These are phyloP conservation scores for Pagetopsis macropterus DNA, from an alignment of 2,797 vertebrate genomes.

Conservation along the genomic window DNA sequence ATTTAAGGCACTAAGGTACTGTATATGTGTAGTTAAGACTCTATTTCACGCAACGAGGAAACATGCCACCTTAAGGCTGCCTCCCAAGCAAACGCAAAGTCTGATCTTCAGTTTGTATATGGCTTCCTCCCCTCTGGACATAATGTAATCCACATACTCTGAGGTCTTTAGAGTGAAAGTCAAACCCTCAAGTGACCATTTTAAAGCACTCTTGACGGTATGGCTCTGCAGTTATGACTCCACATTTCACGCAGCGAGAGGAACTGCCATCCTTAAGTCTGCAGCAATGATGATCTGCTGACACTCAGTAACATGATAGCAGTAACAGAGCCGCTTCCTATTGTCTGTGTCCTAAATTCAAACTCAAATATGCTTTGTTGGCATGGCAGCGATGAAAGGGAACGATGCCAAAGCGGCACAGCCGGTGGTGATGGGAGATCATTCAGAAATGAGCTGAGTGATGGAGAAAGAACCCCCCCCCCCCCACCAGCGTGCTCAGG, in stretches of 20 bases:
- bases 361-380: constrained; percentile 1
- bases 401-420: not conserved
- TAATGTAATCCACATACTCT: too few relatives aligned
- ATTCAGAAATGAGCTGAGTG: not conserved
- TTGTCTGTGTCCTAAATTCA: constrained; percentile 8
- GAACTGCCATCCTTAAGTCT: not conserved
- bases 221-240: too few relatives aligned
- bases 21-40: too few relatives aligned
- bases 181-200: too few relatives aligned
- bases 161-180: too few relatives aligned
- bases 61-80: not conserved
- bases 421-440: not conserved
- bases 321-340: not conserved
- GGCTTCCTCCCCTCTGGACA: not conserved
- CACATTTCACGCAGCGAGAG: too few relatives aligned
- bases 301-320: not conserved
- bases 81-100: not conserved
- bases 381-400: not conserved
- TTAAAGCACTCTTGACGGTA: too few relatives aligned
- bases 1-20: too few relatives aligned
- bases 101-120: not conserved
- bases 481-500: too few relatives aligned
- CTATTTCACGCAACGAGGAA: too few relatives aligned
- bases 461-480: too few relatives aligned
- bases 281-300: not conserved